These are phyloP conservation scores for Pseudomyrmex concolor DNA, from an alignment of 1,140 invertebrate genomes.

Conservation along the genomic window DNA sequence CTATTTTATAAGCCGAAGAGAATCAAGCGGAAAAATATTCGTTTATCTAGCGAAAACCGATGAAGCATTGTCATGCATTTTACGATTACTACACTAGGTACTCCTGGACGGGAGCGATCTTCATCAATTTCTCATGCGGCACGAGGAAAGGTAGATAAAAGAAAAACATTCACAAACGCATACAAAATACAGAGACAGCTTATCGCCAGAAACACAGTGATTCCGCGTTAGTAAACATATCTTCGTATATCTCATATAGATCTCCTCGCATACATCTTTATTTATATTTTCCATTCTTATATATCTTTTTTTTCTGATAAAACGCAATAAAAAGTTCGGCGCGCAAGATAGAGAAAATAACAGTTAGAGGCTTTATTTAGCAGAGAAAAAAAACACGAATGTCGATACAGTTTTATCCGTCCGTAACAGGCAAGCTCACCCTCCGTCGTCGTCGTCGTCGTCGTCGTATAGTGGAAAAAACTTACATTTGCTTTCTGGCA, in stretches of 20 bases:
- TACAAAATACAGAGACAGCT: background rate
- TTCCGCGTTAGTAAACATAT: slow-evolving; percentile 5
- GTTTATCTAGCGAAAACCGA: slow-evolving; percentile 20
- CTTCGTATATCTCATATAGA: background rate
- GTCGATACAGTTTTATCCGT: background rate
- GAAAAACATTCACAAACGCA: background rate
- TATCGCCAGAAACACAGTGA: background rate
- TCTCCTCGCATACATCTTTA: background rate
- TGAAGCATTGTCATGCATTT: background rate
- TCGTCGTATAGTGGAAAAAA: slow-evolving; percentile 24
- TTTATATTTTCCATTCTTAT: too few relatives aligned
- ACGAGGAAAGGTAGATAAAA: slow-evolving; percentile 5
- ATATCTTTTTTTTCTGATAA: background rate
- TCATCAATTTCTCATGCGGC: slow-evolving; percentile 8
- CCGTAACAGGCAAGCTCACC: background rate
- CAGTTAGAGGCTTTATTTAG: background rate
- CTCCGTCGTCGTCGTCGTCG: background rate
- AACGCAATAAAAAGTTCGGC: slow-evolving; percentile 2
- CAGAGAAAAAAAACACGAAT: background rate
- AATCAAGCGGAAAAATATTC: background rate
- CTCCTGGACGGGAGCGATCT: background rate
- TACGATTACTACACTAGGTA: background rate
- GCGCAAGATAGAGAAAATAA: background rate
- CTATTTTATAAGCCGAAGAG: background rate
- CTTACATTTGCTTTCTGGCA: slow-evolving; percentile 32